Base-by-base conservation (phyloP, 1,140 invertebrate genomes). In the Cyclina sinensis region DNA sequence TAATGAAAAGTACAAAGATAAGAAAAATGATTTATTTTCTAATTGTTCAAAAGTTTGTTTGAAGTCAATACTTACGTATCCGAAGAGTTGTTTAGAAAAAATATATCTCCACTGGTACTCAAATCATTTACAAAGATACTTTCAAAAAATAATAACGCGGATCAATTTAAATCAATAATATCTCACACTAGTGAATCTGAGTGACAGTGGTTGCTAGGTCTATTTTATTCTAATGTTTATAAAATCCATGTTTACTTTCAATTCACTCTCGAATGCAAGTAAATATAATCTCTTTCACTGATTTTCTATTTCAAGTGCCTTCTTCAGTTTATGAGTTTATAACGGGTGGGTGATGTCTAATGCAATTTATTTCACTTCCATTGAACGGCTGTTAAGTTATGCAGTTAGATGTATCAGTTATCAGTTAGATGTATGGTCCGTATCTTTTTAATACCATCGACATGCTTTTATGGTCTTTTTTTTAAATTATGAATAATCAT, bases 331-430 rank as follows among this genome's bases (percentile, higher is more conserved):
- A 51, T 79, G 76, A 57, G 37, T 79, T 79, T 79, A 79, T 30
- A 57, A 79, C 76, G 76, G 76, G 46, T 79, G 43, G 76, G 27
- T 79, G 76, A 79, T 51, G 54, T 79, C 76, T 9, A 79, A 54
- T 57, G 76, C 48, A 79, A 37, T 27, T 32, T 51, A 54, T 35
- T 57, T 79, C 73, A 27, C 4, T 62, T 27, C 27, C 7, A 57
- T 11, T 57, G 51, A 57, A 57, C 5, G 51, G n/a, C 51, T 62
- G 14, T 7, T n/a, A 11, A 21, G n/a, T 62, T 27, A n/a, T 62
- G 5, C 3, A 62, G 57, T 27, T 62, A 27, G 1, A n/a, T n/a
- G n/a, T 62, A 27, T 27, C 57, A 62, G 24, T 24, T 5, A 27
- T n/a, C n/a, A 24, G 14, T n/a, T 27, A 21, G 14, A 62, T 7